Percentiles rank a stretch among this genome's conserved stretches.
These are phyloP conservation scores for Xiphophorus hellerii DNA, from an alignment of 2,113 vertebrate species.

Conservation along the genomic window DNA sequence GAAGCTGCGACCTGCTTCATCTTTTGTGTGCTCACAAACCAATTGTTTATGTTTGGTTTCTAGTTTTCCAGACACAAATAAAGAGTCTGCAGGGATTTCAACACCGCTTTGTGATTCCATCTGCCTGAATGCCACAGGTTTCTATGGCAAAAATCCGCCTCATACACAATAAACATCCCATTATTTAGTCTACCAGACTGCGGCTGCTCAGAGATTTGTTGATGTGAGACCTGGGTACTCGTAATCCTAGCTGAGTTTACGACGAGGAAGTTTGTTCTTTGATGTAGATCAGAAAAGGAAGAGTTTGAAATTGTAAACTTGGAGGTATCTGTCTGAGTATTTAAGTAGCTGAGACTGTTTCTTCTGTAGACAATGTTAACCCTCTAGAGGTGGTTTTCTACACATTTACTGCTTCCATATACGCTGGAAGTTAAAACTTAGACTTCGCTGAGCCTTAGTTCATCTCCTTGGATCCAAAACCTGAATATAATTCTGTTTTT, in stretches of 20 bases:
- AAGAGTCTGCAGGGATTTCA: slow-evolving; percentile 26
- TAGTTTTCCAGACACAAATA: slow-evolving; percentile 13
- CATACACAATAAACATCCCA: slow-evolving; percentile 31
- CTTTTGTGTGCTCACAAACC: slow-evolving; percentile 20
- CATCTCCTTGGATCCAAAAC: too few relatives aligned
- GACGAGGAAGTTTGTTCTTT: slow-evolving; percentile 12
- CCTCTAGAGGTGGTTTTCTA: not conserved
- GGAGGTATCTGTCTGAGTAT: not conserved
- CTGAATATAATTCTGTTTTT: too few relatives aligned
- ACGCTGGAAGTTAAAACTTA: too few relatives aligned
- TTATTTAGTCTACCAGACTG: slow-evolving; percentile 63
- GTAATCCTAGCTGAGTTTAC: not conserved
- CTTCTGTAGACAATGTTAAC: too few relatives aligned
- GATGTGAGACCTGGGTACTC: slow-evolving; percentile 10
- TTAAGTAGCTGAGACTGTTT: not conserved
- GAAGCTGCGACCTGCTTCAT: not conserved
- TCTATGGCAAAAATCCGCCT: slow-evolving; percentile 27
- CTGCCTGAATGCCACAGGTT: slow-evolving; percentile 43
- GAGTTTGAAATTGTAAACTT: not conserved
- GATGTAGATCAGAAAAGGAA: slow-evolving; percentile 14
- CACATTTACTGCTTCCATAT: too few relatives aligned
- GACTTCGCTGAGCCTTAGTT: too few relatives aligned
- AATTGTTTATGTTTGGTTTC: slow-evolving; percentile 9
- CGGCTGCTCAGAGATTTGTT: slow-evolving; percentile 39
- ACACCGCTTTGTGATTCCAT: slow-evolving; percentile 53